Evolutionary conservation across 2,888 invertebrate genomes (phyloP).

Genomic region (Chesias legatella): DNA sequence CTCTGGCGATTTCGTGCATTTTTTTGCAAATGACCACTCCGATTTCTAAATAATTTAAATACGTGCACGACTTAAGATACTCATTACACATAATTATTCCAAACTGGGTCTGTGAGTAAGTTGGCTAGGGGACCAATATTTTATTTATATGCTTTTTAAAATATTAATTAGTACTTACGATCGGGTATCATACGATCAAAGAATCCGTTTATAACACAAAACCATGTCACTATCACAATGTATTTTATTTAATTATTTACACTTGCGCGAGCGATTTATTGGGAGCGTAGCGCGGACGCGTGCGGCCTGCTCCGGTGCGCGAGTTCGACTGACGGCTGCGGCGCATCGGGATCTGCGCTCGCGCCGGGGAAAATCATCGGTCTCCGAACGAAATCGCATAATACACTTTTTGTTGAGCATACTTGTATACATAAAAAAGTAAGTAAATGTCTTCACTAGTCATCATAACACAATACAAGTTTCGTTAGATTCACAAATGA

Average conservation of each 20-base stretch:
- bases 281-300: conserved; percentile 31
- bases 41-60: conserved; percentile 80
- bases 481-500: not conserved
- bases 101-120: conserved; percentile 59
- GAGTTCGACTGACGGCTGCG: conserved; percentile 47
- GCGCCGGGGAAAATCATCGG: conserved; percentile 50
- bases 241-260: conserved; percentile 38
- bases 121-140: conserved; percentile 2
- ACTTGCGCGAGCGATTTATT: conserved; percentile 45
- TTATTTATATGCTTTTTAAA: too few species aligned
- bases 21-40: conserved; percentile 71
- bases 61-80: conserved; percentile 65
- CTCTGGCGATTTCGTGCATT: conserved; percentile 72
- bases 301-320: conserved; percentile 42
- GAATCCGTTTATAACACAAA: conserved; percentile 72
- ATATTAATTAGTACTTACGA: conserved; percentile 50
- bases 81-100: conserved; percentile 59
- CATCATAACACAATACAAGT: conserved; percentile 1
- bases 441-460: not conserved
- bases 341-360: conserved; percentile 25
- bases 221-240: conserved; percentile 76
- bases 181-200: conserved; percentile 57
- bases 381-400: conserved; percentile 44
- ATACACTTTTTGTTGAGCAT: conserved; percentile 1
- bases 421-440: conserved; percentile 2